phyloP scores from a whole-genome alignment of 2,113 vertebrate genomes.

The Acrocephalus kingi region DNA sequence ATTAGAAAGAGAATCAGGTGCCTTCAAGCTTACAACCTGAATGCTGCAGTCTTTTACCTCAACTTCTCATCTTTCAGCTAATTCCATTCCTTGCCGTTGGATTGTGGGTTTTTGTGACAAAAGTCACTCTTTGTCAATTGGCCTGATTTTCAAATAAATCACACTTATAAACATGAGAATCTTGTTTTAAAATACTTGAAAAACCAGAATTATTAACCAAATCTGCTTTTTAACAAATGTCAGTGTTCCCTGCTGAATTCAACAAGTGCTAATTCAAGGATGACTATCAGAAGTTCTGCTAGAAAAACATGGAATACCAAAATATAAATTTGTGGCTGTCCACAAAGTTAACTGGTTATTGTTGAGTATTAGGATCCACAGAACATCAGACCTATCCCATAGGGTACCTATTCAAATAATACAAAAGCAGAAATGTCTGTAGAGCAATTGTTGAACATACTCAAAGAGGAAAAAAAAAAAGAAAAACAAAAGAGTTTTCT shows the following conservation, averaged over 20 bases:
- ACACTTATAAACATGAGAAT: neutral
- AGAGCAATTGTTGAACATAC: neutral
- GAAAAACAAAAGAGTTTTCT: neutral
- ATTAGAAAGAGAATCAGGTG: neutral
- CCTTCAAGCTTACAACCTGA: neutral
- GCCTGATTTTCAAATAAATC: neutral
- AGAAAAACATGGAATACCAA: neutral
- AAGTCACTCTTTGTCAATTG: neutral
- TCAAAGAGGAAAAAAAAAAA: neutral
- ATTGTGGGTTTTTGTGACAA: neutral
- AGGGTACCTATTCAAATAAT: neutral
- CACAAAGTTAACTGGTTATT: neutral
- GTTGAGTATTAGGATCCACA: neutral
- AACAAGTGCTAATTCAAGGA: neutral
- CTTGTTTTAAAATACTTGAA: neutral
- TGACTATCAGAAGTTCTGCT: neutral
- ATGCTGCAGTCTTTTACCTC: neutral
- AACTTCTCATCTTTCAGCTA: neutral
- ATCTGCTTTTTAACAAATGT: neutral
- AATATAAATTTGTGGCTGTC: neutral
- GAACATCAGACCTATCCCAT: neutral
- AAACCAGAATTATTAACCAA: neutral
- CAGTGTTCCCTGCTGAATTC: neutral
- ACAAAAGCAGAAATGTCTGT: neutral
- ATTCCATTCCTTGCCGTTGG: neutral